Conservation (phyloP, 2,113 vertebrate genomes). For the Corythornis vintsioides region DNA sequence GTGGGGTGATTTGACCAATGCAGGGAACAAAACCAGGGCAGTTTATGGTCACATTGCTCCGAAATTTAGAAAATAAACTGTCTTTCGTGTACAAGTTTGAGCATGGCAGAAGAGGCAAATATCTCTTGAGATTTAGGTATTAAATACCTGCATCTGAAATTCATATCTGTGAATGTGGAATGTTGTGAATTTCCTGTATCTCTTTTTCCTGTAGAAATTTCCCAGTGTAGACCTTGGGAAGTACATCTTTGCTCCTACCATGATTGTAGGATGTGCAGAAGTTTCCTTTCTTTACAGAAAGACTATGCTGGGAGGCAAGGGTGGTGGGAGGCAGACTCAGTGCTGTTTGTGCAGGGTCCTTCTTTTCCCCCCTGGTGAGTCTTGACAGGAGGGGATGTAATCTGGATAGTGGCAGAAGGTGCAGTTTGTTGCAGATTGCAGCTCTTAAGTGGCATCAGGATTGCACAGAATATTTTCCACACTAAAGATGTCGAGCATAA, state of each 20-base stretch:
- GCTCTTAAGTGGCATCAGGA: neutral
- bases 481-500: neutral
- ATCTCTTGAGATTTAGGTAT: neutral
- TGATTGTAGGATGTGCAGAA: neutral
- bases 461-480: neutral
- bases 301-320: neutral
- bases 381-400: neutral
- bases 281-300: neutral
- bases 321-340: neutral
- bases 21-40: neutral
- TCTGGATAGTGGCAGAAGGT: neutral
- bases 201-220: neutral
- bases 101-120: neutral
- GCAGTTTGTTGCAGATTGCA: neutral
- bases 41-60: rapidly evolving
- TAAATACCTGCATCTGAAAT: neutral
- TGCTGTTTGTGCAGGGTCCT: neutral
- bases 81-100: neutral
- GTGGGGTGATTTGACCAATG: neutral
- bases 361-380: neutral
- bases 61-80: neutral
- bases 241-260: neutral
- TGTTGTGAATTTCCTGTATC: neutral
- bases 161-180: neutral
- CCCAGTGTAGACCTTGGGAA: neutral